Base-by-base conservation (phyloP, 2,113 vertebrate species). In the Malurus cyaneus region DNA sequence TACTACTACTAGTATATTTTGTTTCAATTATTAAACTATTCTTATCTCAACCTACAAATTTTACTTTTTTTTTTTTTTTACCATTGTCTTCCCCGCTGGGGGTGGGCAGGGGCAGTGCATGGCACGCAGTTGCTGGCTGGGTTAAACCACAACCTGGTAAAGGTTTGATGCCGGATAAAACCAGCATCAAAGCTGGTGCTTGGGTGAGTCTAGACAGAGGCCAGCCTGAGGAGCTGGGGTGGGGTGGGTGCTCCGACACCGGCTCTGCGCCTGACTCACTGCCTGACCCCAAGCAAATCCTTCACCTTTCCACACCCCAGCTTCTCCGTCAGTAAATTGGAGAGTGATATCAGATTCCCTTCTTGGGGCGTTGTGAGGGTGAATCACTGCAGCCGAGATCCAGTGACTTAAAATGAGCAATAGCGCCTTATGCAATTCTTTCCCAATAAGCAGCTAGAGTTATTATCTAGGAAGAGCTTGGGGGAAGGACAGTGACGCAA, bases 371-470 rank as follows among this genome's bases (percentile, higher is more conserved):
- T 93, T 88, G 80, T 66, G 94, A 60, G 26, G 54, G 14, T 96
- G 92, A 97, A 86, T 97, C 96, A 96, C 34, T 36, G 11, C 36
- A 81, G 59, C 62, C 60, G 47, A 81, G 47, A 88, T 66, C 42
- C 83, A 83, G 1, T 60, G 44, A 47, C 74, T 89, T 87, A 50
- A 73, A 84, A 61, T 94, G 85, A 85, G 80, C 73, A 86, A 94
- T 49, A 60, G 28, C 19, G 28, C 74, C 31, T 95, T 96, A 86
- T 4, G 67, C 80, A 97, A 96, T 31, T 88, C 57, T 92, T 93
- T 94, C 94, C 62, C 77, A 92, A 73, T 18, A 78, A 26, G 15
- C 19, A 77, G 44, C 36, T 1, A 39, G 0, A 26, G 29, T 72
- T 89, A 89, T 96, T 73, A 82, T 52, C 77, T 92, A 83, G 69